phyloP scores from a whole-genome alignment of 2,888 invertebrate genomes.

The Lutraria lutraria region DNA sequence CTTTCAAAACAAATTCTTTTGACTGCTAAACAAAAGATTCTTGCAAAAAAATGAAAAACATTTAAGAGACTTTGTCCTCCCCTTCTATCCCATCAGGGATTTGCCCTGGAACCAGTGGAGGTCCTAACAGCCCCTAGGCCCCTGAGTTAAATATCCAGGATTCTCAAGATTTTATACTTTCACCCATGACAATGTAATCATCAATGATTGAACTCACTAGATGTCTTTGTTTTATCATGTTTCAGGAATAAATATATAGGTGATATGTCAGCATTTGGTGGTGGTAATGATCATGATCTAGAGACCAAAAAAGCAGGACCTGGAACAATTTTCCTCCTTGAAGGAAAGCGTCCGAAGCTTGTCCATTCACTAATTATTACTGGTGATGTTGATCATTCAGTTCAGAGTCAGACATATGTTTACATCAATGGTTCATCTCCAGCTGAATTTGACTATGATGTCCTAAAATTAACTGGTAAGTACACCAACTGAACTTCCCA shows the following conservation, averaged over 20 bases:
- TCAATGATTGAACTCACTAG: not conserved
- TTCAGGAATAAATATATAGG: slow-evolving; percentile 75
- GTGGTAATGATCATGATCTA: slow-evolving; percentile 68
- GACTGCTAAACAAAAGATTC: too few species aligned
- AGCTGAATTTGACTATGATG: slow-evolving; percentile 70
- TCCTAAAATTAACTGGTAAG: slow-evolving; percentile 72
- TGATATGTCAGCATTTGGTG: slow-evolving; percentile 75
- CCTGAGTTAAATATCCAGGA: too few species aligned
- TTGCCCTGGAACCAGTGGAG: too few species aligned
- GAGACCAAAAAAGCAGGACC: slow-evolving; percentile 76
- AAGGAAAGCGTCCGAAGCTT: slow-evolving; percentile 62
- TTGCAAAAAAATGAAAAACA: too few species aligned
- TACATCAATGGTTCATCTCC: slow-evolving; percentile 67
- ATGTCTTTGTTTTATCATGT: not conserved
- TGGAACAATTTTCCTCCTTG: slow-evolving; percentile 77
- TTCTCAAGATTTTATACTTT: too few species aligned
- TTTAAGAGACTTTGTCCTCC: too few species aligned
- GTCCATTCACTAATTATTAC: slow-evolving; percentile 62
- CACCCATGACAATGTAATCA: not conserved
- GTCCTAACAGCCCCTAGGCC: too few species aligned
- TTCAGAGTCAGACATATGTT: slow-evolving; percentile 73
- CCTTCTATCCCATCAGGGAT: too few species aligned
- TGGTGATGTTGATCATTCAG: slow-evolving; percentile 68
- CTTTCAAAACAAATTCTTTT: too few species aligned
- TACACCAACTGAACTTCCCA: too few species aligned